Base-by-base conservation (phyloP, 2,797 vertebrate species). In the Cygnus olor region DNA sequence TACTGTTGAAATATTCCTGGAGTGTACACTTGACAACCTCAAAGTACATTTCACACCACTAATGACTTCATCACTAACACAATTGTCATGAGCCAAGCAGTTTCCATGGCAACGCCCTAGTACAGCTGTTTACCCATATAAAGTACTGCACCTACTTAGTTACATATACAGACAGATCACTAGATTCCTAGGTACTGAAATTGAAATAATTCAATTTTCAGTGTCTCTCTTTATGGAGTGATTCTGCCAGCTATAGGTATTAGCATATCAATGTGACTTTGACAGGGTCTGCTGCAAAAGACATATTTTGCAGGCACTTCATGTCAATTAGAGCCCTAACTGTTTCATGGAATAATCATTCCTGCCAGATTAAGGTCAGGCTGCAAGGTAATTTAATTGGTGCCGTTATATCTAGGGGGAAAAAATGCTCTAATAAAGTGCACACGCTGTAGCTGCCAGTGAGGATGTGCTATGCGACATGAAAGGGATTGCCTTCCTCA, bases 171-270 rank as follows among this genome's bases (percentile, higher is more conserved):
- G 98, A 97, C 97, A 98, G 97, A 98, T 98, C 98, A 98, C 98
- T 98, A 98, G 98, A 98, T 98, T 98, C 97, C 97, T 98, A 98
- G 98, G 98, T 98, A 98, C 96, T 96, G 97, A 98, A 98, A 98
- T 97, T 97, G 98, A 98, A 98, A 98, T 98, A 98, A 98, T 98
- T 98, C 98, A 98, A 98, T 98, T 98, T 98, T 97, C 98, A 97
- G 94, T 97, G 97, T 98, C 97, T 98, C 97, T 97, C 97, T 98
- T 98, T 98, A 98, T 98, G 97, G 98, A 98, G 97, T 97, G 98
- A 98, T 98, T 98, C 98, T 98, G 97, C 97, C 97, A 97, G 98
- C 98, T 98, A 98, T 97, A 97, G 94, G 97, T 97, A 98, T 98
- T 98, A 98, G 98, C 98, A 98, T 98, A 98, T 98, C 98, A 98